Evolutionary conservation across 2,888 invertebrate species (phyloP).

Genomic region (Ormia ochracea): DNA sequence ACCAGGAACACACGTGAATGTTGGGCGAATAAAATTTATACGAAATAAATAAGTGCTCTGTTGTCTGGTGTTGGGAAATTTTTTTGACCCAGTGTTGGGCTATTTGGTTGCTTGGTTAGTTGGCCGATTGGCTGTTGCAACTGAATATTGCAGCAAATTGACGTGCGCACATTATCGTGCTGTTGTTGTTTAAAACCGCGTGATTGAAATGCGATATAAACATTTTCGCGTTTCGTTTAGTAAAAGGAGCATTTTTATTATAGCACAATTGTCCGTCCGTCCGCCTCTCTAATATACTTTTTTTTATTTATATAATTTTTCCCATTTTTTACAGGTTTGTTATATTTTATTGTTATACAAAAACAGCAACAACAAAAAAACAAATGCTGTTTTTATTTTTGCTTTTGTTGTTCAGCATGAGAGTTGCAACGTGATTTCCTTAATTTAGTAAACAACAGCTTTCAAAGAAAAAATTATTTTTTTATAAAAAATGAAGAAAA

Average conservation of each 20-base stretch:
- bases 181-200: constrained; percentile 65
- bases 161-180: constrained; percentile 61
- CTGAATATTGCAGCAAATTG: constrained; percentile 54
- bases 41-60: constrained; percentile 27
- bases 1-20: too few species aligned
- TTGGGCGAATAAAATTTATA: background rate
- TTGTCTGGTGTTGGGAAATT: constrained; percentile 37
- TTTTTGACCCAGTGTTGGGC: background rate
- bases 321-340: constrained; percentile 25
- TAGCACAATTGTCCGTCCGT: constrained; percentile 18
- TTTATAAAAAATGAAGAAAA: constrained; percentile 15
- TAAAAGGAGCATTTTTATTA: constrained; percentile 49
- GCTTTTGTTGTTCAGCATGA: constrained; percentile 66
- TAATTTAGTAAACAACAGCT: constrained; percentile 55
- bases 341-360: constrained; percentile 41
- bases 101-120: background rate
- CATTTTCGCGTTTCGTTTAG: constrained; percentile 63
- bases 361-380: too few species aligned
- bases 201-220: constrained; percentile 76
- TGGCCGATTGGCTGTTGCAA: constrained; percentile 29
- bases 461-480: background rate
- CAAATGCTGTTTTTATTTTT: constrained; percentile 4
- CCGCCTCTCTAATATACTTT: constrained; percentile 2
- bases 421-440: constrained; percentile 69
- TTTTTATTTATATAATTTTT: constrained; percentile 29